Evolutionary conservation across 2,888 invertebrate genomes (phyloP), one percentile per base, ranked within the genome.

Genomic region (Cyclophora punctaria): DNA sequence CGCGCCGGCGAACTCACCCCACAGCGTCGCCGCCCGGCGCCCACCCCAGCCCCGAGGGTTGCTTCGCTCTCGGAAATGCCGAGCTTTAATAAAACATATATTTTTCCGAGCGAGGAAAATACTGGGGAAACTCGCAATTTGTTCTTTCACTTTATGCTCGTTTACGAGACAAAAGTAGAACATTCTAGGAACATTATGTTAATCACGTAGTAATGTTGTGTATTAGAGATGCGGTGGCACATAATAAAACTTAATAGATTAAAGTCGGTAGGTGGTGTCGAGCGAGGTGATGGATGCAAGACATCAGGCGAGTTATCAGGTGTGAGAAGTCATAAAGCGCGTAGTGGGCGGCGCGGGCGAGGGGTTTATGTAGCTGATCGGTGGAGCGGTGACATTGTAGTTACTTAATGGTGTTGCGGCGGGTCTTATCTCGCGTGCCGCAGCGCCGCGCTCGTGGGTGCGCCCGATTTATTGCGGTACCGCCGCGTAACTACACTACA

Each of bases 71-170:
- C 85, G 88, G 87, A 88, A 88, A 88, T 84, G 86, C 87, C 86
- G 86, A 87, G 88, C 88, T 87, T 88, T 88, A 88, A 88, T 88
- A 88, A 88, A 88, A 88, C 88, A 88, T 88, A 87, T 86, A 88
- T 88, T 88, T 87, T 87, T 87, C 86, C 85, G 84, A 87, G 86
- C 88, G 87, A 83, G 86, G 86, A 87, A 88, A 88, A 87, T 87
- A 85, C 87, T 85, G 87, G 85, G 86, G 87, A 87, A 87, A 86
- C 86, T 88, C 86, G 85, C 86, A 87, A 88, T 88, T 88, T 88
- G 88, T 87, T 88, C 87, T 87, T 88, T 88, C 88, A 88, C 88
- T 88, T 88, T 88, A 88, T 86, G 85, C 86, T 85, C 88, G 87
- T 88, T 88, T 88, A 88, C 87, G 86, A 88, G 88, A 88, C 87